Percentiles rank a stretch among this genome's conserved stretches.
Conservation (phyloP, 2,797 vertebrate genomes). For the Sebastes glaucus region DNA sequence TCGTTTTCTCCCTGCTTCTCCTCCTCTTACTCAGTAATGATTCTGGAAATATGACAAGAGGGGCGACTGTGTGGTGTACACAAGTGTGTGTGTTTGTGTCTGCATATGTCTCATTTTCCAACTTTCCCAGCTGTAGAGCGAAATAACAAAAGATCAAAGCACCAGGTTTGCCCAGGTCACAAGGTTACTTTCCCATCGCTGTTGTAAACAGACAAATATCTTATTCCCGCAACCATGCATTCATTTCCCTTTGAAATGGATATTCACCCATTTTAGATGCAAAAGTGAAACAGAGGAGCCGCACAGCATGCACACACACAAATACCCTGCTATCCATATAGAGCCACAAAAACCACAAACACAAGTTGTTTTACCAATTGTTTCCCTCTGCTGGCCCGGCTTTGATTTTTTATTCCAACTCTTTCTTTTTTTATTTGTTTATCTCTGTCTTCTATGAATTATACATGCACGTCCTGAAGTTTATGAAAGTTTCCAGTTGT, state of each 20-base stretch:
- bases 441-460: conserved; percentile 60
- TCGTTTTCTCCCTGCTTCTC: neutral
- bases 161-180: conserved; percentile 49
- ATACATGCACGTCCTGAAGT: conserved; percentile 50
- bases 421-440: conserved; percentile 27
- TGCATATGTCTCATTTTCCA: conserved; percentile 35
- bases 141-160: conserved; percentile 72
- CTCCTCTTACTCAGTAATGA: conserved; percentile 48
- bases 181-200: conserved; percentile 41
- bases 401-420: conserved; percentile 19
- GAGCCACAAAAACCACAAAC: conserved; percentile 2
- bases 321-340: neutral
- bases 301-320: neutral
- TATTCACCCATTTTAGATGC: conserved; percentile 60
- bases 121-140: conserved; percentile 24
- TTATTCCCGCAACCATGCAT: conserved; percentile 40
- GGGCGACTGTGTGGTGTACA: conserved; percentile 12
- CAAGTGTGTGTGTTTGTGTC: conserved; percentile 29
- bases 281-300: conserved; percentile 1
- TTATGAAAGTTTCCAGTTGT: conserved; percentile 46
- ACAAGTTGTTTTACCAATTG: conserved; percentile 42
- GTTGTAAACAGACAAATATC: conserved; percentile 56
- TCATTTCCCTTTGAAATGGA: conserved; percentile 74
- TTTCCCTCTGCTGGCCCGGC: conserved; percentile 15
- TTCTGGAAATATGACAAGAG: conserved; percentile 35